A percentile compares a stretch with the other conserved stretches of the same genome.
Evolutionary conservation across 2,797 vertebrate species (phyloP).

Genomic region (Acrossocheilus wenchowensis): DNA sequence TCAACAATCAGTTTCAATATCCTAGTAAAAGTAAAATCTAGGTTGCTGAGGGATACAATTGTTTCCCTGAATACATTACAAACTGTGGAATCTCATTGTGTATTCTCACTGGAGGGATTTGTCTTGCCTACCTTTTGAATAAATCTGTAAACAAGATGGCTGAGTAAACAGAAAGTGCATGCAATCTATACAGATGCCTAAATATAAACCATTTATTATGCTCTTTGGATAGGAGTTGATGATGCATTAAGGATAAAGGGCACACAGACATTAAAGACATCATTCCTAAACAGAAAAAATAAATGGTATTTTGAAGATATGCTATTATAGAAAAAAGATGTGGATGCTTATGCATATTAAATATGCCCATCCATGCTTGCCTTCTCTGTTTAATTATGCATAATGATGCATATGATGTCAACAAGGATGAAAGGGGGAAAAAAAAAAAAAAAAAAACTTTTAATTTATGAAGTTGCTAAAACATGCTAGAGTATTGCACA

Average conservation of each 20-base stretch:
- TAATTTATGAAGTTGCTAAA: too few relatives aligned
- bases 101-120: slow-evolving; percentile 37
- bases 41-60: slow-evolving; percentile 15
- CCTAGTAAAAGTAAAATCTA: slow-evolving; percentile 2
- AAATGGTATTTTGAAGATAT: neutral
- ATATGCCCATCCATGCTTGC: neutral
- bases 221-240: neutral
- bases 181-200: slow-evolving; percentile 5
- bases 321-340: neutral
- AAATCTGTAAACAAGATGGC: slow-evolving; percentile 27
- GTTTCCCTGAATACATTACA: slow-evolving; percentile 16
- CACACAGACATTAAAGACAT: neutral
- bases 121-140: slow-evolving; percentile 18
- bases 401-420: neutral
- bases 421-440: neutral
- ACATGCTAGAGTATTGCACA: neutral
- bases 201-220: slow-evolving; percentile 10
- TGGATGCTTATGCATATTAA: slow-evolving; percentile 2
- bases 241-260: neutral
- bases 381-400: neutral
- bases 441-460: neutral
- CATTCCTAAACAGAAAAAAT: neutral
- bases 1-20: slow-evolving; percentile 41
- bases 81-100: slow-evolving; percentile 9
- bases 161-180: slow-evolving; percentile 18